These are phyloP conservation scores for Pyrrhosoma nymphula DNA, from an alignment of 2,888 invertebrate species.

Conservation along the genomic window DNA sequence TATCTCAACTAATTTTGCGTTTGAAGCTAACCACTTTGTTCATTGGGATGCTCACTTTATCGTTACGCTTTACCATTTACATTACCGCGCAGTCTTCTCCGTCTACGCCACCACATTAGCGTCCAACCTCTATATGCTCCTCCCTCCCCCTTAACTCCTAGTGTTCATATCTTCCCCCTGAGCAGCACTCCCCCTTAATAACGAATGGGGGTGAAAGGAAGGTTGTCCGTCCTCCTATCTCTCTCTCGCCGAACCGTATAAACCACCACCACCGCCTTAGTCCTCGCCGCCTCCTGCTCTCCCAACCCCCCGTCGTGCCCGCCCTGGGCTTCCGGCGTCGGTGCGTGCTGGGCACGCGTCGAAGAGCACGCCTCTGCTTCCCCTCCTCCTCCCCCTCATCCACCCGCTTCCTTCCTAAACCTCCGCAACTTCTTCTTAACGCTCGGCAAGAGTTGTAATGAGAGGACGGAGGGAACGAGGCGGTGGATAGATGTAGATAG, in stretches of 20 bases:
- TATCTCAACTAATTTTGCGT: no score
- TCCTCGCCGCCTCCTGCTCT: no score
- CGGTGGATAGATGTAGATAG: neutral
- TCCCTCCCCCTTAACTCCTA: no score
- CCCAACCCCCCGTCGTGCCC: neutral
- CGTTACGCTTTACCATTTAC: no score
- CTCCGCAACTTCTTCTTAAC: no score
- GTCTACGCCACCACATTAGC: no score
- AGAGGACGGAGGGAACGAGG: neutral
- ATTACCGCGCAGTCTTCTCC: no score
- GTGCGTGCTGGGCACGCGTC: slow-evolving; percentile 16
- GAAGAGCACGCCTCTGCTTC: neutral
- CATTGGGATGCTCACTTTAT: no score
- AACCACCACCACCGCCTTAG: neutral
- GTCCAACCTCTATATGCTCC: no score
- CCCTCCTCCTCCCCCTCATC: neutral
- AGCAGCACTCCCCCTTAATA: no score
- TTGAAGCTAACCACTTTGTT: no score
- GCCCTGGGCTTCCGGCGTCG: neutral
- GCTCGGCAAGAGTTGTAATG: neutral
- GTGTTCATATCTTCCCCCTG: no score
- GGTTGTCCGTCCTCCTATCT: neutral
- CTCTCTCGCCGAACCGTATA: neutral
- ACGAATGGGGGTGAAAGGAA: neutral
- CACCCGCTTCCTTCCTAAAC: neutral